Percentiles rank a stretch among this genome's conserved stretches.
Conservation (phyloP, 2,888 invertebrate genomes). For the Germaria angustata region DNA sequence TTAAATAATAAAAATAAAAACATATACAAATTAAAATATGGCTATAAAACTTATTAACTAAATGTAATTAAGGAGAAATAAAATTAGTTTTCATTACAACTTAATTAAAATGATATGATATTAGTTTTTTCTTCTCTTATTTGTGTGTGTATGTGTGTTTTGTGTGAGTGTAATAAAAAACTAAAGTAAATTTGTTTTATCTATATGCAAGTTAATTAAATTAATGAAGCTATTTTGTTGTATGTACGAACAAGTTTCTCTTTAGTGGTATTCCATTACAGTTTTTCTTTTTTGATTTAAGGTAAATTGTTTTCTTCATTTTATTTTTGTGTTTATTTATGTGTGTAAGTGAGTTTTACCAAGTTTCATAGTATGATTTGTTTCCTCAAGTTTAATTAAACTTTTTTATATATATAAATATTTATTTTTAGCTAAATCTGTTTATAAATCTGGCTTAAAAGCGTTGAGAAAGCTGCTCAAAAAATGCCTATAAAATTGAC, state of each 20-base stretch:
- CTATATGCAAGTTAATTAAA: conserved; percentile 4
- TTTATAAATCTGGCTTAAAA: conserved; percentile 53
- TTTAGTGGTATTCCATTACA: conserved; percentile 3
- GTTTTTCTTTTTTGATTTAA: conserved; percentile 31
- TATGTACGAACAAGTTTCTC: conserved; percentile 7
- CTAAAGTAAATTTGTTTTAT: conserved; percentile 14
- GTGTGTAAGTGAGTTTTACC: conserved; percentile 22
- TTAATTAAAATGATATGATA: conserved; percentile 54
- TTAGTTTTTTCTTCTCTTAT: background rate
- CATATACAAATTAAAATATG: background rate
- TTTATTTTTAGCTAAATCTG: conserved; percentile 4
- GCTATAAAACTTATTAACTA: background rate
- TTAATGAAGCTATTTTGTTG: conserved; percentile 29
- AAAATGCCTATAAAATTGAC: conserved; percentile 46
- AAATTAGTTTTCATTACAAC: conserved; percentile 5
- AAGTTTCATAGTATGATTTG: conserved; percentile 3
- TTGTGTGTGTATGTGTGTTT: background rate
- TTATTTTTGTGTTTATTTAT: background rate
- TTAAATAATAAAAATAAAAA: background rate
- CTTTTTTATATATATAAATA: background rate
- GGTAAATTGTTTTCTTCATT: conserved; percentile 11
- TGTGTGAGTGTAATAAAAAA: background rate
- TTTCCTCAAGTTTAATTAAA: conserved; percentile 23
- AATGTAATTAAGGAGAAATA: background rate
- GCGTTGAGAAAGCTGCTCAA: conserved; percentile 62